A percentile compares a stretch with the other conserved stretches of the same genome.
These are phyloP conservation scores for Pluvianellus socialis DNA, from an alignment of 2,113 vertebrate genomes.

Conservation along the genomic window DNA sequence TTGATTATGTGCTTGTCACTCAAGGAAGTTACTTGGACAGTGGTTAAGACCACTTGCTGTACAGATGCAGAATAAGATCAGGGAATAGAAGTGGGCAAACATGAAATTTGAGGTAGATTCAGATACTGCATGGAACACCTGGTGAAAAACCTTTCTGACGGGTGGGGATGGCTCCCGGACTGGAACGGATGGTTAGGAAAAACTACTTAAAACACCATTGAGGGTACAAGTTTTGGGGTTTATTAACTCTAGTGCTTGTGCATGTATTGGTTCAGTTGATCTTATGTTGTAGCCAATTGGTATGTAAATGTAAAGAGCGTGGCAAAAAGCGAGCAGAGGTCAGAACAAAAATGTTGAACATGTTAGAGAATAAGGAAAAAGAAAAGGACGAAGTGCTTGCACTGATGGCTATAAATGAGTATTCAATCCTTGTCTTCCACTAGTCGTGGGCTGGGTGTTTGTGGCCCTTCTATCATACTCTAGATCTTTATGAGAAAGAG, in stretches of 20 bases:
- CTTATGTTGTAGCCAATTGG: background rate
- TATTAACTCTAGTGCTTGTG: background rate
- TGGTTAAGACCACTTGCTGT: background rate
- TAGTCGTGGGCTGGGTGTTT: background rate
- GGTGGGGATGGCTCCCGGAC: background rate
- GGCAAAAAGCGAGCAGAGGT: background rate
- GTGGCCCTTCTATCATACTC: background rate
- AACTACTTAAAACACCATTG: background rate
- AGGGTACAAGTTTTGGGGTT: background rate
- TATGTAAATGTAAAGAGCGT: background rate
- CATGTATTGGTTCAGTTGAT: background rate
- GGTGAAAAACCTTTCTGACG: background rate
- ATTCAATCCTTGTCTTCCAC: background rate
- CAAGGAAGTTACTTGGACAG: background rate
- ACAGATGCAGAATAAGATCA: background rate
- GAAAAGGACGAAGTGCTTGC: background rate
- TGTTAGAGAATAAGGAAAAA: background rate
- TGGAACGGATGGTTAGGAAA: background rate
- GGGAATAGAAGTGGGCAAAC: background rate
- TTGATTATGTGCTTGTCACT: background rate
- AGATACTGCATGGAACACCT: background rate
- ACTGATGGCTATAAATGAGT: background rate
- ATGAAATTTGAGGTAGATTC: background rate
- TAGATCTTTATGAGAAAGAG: background rate
- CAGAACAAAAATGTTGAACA: background rate